Evolutionary conservation across 2,888 invertebrate genomes (phyloP).

Genomic region (Dynastes tityus): DNA sequence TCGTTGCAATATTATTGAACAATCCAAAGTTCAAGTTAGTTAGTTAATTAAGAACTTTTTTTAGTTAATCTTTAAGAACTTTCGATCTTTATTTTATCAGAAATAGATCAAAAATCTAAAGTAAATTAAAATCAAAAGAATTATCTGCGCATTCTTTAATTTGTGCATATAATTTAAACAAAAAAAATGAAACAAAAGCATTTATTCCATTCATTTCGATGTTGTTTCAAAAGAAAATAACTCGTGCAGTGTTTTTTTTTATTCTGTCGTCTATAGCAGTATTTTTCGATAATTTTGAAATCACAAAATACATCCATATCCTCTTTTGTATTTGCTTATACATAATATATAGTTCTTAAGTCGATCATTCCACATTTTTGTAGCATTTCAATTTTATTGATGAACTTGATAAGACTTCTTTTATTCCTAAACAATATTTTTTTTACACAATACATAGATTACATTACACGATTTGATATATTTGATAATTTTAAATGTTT

Average conservation of each 20-base stretch:
- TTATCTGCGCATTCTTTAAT: not conserved
- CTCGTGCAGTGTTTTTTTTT: constrained; percentile 10
- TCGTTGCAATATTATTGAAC: too few relatives aligned
- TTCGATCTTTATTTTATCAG: too few relatives aligned
- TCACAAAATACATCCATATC: constrained; percentile 44
- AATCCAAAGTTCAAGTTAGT: too few relatives aligned
- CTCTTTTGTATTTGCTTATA: constrained; percentile 49
- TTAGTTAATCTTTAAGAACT: too few relatives aligned
- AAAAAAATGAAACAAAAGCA: too few relatives aligned
- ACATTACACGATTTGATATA: constrained; percentile 55
- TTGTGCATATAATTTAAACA: too few relatives aligned
- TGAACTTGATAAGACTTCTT: constrained; percentile 68
- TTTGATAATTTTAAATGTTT: constrained; percentile 64
- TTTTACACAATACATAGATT: constrained; percentile 44
- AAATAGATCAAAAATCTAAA: not conserved
- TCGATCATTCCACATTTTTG: constrained; percentile 67
- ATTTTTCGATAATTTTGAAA: constrained; percentile 53
- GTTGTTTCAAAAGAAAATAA: not conserved
- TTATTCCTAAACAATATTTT: constrained; percentile 66
- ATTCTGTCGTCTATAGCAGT: constrained; percentile 44
- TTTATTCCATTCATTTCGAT: not conserved
- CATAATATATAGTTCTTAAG: constrained; percentile 55
- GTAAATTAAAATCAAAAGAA: too few relatives aligned
- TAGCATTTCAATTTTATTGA: constrained; percentile 64
- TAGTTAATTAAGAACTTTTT: too few relatives aligned